Base-by-base conservation (phyloP, 1,140 invertebrate genomes). In the Copidosoma floridanum region DNA sequence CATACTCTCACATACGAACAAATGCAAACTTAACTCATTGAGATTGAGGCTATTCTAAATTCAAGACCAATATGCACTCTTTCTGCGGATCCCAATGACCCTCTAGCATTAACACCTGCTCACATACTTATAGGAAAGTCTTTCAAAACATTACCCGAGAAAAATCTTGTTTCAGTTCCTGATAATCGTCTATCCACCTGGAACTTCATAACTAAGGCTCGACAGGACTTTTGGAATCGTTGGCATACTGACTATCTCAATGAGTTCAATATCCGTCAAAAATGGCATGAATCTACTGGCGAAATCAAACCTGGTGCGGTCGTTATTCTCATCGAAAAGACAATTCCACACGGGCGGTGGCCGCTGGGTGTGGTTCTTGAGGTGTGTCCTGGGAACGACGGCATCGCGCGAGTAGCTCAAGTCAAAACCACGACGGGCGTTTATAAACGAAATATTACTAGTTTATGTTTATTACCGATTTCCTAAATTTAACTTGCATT, bases 231-330 rank as follows among this genome's bases (percentile, higher is more conserved):
- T 57, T 77, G 71, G 73, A 50, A 61, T 21, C 38, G 59, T 26
- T 76, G 72, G 72, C 48, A 40, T 16, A 54, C 23, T 21, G 74
- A 78, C 48, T 78, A 78, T 55, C 23, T 78, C 4, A 21, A 35
- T 27, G 51, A 56, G 46, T 10, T 59, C 74, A 2, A 65, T 68
- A 35, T 18, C 50, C 18, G 37, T 64, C n/a, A 35, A 29, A 12
- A 73, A 74, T 51, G 70, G 70, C 68, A 37, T 5, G 6, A 32
- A 27, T 14, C 12, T 10, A 27, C 1, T 10, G 29, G 16, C 18
- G 43, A 40, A 21, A 11, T 67, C 2, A 48, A 60, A 55, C 38
- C 50, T 18, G 55, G 59, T 6, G 29, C 56, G n/a, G 23, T 72
- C 0, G 71, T 68, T 3, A 2, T 72, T 3, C 11, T 72, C 1